Evolutionary conservation across 1,140 invertebrate genomes (phyloP), one percentile per base, ranked within the genome.

Genomic region (Brachionus calyciflorus): DNA sequence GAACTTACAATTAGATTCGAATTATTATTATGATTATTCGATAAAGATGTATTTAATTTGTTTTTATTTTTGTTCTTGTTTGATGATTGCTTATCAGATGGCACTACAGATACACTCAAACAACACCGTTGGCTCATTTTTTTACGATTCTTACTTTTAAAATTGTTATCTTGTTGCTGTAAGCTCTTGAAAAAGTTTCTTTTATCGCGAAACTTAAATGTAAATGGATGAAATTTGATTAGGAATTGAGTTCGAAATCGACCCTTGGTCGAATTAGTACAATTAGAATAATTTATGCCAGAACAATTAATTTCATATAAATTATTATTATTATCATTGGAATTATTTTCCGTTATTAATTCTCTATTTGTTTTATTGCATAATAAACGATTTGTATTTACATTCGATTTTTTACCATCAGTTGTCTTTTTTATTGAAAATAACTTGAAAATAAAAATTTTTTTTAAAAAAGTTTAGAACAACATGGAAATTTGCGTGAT

Each of bases 111-210:
- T 14, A 73, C 69, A 73, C 69, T 73, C n/a, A 73, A 33, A 24
- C 69, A 73, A 73, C 69, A 73, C 17, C 69, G 69, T 41, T 73
- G 69, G 28, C 46, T 73, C 69, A 73, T 73, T 65, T 65, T 65
- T 37, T n/a, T 48, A 19, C 28, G 19, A 19, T 49, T 24, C 12
- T 51, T 30, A 30, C 41, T 41, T 46, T 21, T 30, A 46, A 46
- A 9, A 14, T 26, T 70, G 41, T 26, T 49, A n/a, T n/a, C n/a
- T 12, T 37, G 24, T 14, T 17, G 28, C 57, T 63, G 14, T 9
- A 33, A 17, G 21, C 9, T 48, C 24, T 21, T 51, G 21, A 70
- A 19, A 7, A 70, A 6, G n/a, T 9, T 10, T 4, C 7, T 19
- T 63, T 65, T 65, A 28, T 65, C 40, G 10, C 46, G 69, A 4